These are phyloP conservation scores for Spizaetus ornatus DNA, from an alignment of 2,113 vertebrate genomes.

Conservation along the genomic window DNA sequence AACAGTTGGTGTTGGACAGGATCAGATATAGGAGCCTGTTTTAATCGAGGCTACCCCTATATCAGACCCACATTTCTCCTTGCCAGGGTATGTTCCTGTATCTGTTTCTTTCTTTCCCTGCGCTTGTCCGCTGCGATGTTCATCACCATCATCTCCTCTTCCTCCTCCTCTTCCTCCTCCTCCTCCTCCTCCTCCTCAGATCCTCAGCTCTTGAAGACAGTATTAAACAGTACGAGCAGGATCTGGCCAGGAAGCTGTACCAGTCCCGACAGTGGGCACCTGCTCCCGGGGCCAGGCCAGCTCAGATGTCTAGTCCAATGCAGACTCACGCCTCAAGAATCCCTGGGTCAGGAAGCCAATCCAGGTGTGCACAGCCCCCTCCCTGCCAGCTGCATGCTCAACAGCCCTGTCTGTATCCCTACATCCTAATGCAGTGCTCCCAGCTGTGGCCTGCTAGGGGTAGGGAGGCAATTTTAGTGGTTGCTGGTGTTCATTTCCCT, in stretches of 20 bases:
- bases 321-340: constrained; percentile 21
- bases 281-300: constrained; percentile 63
- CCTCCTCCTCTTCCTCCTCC: neutral
- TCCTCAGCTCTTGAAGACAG: constrained; percentile 88
- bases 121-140: constrained; percentile 23
- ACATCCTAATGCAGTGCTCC: neutral
- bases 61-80: neutral
- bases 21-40: neutral
- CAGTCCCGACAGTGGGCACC: constrained; percentile 85
- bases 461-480: neutral
- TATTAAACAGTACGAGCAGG: constrained; percentile 92
- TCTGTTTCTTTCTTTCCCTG: constrained; percentile 48
- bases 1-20: neutral
- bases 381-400: constrained; percentile 40
- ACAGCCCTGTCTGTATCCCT: neutral
- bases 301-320: constrained; percentile 33
- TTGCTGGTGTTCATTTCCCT: neutral
- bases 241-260: constrained; percentile 91
- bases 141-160: constrained; percentile 43
- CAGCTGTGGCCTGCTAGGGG: neutral
- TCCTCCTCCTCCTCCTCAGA: constrained; percentile 64
- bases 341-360: constrained; percentile 40
- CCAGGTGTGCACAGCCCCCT: constrained; percentile 59
- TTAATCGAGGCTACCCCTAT: neutral
- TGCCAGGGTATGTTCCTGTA: constrained; percentile 18